Evolutionary conservation across 2,797 vertebrate species (phyloP).

Genomic region (Acomys russatus): DNA sequence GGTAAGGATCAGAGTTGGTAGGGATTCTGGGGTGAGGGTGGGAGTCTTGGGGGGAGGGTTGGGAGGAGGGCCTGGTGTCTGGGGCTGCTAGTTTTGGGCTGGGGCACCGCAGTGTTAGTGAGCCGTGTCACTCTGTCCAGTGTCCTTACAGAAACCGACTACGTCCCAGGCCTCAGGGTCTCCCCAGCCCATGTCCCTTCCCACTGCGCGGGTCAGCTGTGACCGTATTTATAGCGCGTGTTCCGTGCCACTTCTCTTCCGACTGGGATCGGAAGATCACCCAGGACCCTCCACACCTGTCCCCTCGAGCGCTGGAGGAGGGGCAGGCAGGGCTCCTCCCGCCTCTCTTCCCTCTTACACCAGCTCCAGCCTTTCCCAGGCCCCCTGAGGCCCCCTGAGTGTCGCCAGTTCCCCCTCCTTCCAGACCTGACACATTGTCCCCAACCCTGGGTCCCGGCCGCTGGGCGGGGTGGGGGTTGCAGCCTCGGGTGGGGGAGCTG

Average conservation of each 20-base stretch:
- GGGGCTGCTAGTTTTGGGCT: neutral
- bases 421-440: slow-evolving; percentile 59
- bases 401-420: neutral
- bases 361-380: neutral
- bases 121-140: neutral
- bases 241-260: slow-evolving; percentile 67
- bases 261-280: slow-evolving; percentile 51
- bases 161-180: neutral
- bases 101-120: neutral
- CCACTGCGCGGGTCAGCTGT: slow-evolving; percentile 65
- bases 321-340: neutral
- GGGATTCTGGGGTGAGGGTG: too few relatives aligned
- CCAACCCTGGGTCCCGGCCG: neutral
- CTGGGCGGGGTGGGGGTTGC: slow-evolving; percentile 61
- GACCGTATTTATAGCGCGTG: slow-evolving; percentile 73
- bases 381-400: slow-evolving; percentile 9
- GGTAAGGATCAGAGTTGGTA: neutral
- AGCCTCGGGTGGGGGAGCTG: neutral
- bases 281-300: slow-evolving; percentile 75
- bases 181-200: neutral
- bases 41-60: neutral
- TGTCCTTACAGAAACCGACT: slow-evolving; percentile 23
- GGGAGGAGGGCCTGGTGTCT: neutral
- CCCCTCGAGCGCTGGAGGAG: neutral
- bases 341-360: too few relatives aligned